Percentiles rank a stretch among this genome's conserved stretches.
Conservation (phyloP, 2,113 vertebrate genomes). For the Plotosus lineatus region DNA sequence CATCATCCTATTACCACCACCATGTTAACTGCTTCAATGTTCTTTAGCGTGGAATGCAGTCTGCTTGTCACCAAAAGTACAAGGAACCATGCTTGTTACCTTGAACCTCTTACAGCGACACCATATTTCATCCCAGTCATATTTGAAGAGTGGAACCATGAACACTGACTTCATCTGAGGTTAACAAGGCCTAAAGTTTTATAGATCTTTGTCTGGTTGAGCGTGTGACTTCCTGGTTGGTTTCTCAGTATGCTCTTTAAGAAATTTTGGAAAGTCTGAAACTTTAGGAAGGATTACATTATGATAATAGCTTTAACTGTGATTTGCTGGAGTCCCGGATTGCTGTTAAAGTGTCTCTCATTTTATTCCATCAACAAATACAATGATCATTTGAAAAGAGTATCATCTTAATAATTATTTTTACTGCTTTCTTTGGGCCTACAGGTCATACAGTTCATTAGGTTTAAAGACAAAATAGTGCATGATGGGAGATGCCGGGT, state of each 20-base stretch:
- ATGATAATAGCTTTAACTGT: background rate
- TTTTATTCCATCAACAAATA: background rate
- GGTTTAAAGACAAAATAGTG: background rate
- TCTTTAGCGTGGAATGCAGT: background rate
- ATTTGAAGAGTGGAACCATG: background rate
- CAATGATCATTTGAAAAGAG: background rate
- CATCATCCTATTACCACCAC: background rate
- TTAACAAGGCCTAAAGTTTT: background rate
- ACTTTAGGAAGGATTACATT: background rate
- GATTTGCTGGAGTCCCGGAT: background rate
- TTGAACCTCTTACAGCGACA: background rate
- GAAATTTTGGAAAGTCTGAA: background rate
- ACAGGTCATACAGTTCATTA: background rate
- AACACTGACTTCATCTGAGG: background rate
- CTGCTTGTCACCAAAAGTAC: background rate
- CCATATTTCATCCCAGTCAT: background rate
- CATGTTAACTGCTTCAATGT: background rate
- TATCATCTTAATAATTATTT: background rate
- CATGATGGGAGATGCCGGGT: background rate
- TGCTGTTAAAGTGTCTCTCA: too few relatives aligned
- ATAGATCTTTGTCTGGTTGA: background rate
- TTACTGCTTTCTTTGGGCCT: background rate
- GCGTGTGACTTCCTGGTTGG: background rate
- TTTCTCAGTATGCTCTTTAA: background rate
- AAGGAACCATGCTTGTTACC: background rate